Evolutionary conservation across 2,113 vertebrate species (phyloP), one percentile per base, ranked within the genome.

Genomic region (Pituophis catenifer): DNA sequence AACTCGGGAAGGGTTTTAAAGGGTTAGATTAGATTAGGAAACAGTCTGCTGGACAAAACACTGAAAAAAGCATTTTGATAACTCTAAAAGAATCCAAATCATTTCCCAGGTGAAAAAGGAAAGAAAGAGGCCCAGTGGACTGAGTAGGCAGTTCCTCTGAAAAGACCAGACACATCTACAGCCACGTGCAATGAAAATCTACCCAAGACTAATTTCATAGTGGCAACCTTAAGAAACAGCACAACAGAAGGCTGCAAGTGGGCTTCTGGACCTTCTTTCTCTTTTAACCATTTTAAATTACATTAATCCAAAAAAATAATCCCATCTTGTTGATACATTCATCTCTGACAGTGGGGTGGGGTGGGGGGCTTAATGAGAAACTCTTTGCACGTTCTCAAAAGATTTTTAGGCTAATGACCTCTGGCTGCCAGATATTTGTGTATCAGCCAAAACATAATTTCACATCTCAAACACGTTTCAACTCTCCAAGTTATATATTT

Each of bases 361-460:
- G 44, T 48, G 8, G 65, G 65, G 65, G 12, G 19, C 6, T 53
- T 88, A 59, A 62, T 8, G 4, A 5, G 86, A 88, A 90, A 87
- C 90, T 2, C 0, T 0, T 54, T 1, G 57, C 0, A 0, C 11
- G 65, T 54, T 13, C 55, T 13, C 4, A 19, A 55, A 89, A 0
- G 62, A 44, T 86, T 90, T 86, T 70, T 57, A 94, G 89, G 33
- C 44, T 57, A 91, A 57, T 52, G 86, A 29, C 0, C 54, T 29
- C 1, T 92, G 85, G 0, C 9, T 58, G 21, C 17, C 29, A 1
- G 0, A 48, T 5, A 15, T 50, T 70, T 75, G 24, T 90, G 26
- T 19, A 29, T 4, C 17, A 52, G 85, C 21, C 9, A 52, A 91
- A 58, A 48, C 5, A 81, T 13, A 81, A 57, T 50, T 91, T 91